phyloP scores from a whole-genome alignment of 2,113 vertebrate species.

The Pedionomus torquatus region DNA sequence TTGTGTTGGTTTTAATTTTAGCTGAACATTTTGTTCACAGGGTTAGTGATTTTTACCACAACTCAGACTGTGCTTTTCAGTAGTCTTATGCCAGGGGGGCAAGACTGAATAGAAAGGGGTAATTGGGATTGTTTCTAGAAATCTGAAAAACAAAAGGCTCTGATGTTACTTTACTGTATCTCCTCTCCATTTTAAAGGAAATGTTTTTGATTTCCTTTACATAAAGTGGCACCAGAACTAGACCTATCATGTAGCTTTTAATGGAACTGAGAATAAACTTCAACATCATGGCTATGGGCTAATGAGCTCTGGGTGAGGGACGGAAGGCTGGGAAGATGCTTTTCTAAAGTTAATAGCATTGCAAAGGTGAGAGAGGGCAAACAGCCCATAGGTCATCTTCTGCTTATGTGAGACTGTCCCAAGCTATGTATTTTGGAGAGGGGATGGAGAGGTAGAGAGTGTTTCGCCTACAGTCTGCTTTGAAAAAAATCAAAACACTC shows the following conservation, averaged over 20 bases:
- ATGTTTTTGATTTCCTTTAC: neutral
- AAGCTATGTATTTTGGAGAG: neutral
- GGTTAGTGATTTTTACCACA: neutral
- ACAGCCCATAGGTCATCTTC: neutral
- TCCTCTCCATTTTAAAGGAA: neutral
- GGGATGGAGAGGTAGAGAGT: neutral
- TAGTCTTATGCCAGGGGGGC: neutral
- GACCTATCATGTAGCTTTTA: neutral
- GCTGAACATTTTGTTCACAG: neutral
- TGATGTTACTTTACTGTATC: neutral
- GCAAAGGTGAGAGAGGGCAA: neutral
- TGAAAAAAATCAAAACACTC: neutral
- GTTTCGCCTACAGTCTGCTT: neutral
- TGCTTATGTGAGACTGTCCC: neutral
- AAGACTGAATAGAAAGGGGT: neutral
- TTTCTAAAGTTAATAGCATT: neutral
- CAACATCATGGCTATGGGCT: neutral
- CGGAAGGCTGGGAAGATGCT: neutral
- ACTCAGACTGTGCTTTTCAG: neutral
- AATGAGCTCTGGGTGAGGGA: neutral
- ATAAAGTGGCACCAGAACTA: neutral
- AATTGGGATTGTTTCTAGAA: neutral
- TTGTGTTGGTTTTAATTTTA: conserved; percentile 37
- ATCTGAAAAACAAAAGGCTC: neutral
- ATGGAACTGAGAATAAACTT: neutral